These are phyloP conservation scores for Drosophila orosa DNA, from an alignment of 1,140 invertebrate species.

Conservation along the genomic window DNA sequence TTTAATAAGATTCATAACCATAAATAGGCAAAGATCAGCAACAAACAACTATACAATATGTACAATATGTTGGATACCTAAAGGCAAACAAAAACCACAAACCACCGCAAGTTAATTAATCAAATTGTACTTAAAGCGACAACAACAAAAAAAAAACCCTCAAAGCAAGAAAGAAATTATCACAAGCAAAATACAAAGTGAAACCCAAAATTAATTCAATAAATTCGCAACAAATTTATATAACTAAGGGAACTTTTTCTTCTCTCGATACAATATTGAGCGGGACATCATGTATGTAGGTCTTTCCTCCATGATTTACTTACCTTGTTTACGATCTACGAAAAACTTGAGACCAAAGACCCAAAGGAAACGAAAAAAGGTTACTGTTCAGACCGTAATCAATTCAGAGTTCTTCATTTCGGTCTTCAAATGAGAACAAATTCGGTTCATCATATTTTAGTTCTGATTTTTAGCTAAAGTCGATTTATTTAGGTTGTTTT, in stretches of 20 bases:
- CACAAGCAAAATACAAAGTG: constrained; percentile 35
- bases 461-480: constrained; percentile 19
- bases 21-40: constrained; percentile 50
- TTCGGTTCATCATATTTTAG: background rate
- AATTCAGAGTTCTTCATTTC: background rate
- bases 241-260: background rate
- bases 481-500: constrained; percentile 43
- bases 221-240: constrained; percentile 22
- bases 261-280: background rate
- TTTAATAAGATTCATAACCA: constrained; percentile 47
- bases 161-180: constrained; percentile 38
- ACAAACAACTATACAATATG: constrained; percentile 59
- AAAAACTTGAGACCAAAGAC: background rate
- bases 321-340: background rate
- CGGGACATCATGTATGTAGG: background rate
- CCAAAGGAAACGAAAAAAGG: too few species aligned
- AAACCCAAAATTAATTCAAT: constrained; percentile 38
- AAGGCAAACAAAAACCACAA: constrained; percentile 53
- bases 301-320: too few species aligned
- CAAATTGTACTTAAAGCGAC: constrained; percentile 67
- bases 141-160: constrained; percentile 6
- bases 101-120: constrained; percentile 73
- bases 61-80: constrained; percentile 44
- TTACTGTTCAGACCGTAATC: too few species aligned
- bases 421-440: background rate